Evolutionary conservation across 92 coral and sea anemone species (phyloP), one percentile per base, ranked within the genome.

Genomic region (Parazoanthus darwini): DNA sequence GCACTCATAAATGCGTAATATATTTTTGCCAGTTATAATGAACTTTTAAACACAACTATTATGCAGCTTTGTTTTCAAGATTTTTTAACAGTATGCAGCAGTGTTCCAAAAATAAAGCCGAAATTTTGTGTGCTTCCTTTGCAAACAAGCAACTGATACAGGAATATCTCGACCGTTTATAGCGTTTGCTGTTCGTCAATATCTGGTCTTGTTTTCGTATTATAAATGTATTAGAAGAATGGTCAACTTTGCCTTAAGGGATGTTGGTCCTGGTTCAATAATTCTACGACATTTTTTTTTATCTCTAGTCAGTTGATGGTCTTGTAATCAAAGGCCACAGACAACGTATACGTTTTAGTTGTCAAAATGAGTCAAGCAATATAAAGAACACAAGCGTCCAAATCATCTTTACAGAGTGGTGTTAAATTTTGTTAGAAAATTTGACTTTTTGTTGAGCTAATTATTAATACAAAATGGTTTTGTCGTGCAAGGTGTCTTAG

Each of bases 11-110:
- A 84, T 43, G 66, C 87, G 8, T 58, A 33, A 35, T 84, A 29
- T 46, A 84, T 46, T 84, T 84, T 84, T 42, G 43, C 79, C 43
- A 33, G 58, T 46, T 71, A 66, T 84, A 84, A 84, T 84, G 87
- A 15, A 84, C 77, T 84, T 71, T 84, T 84, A 84, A 84, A 72
- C 79, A 48, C 86, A 72, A 84, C 87, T 72, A 36, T 70, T 83
- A 71, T 72, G 54, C 59, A 43, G 8, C 77, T 83, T 82, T 72
- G 8, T 54, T 35, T 35, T 6, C 38, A 7, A 56, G 18, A 7
- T 23, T 36, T 26, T 10, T 15, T 15, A 46, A 46, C 8, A 63
- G 70, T 63, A 18, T 63, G n/a, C 70, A 63, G n/a, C 26, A 63
- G 6, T 63, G 70, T 63, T 4, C 26, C 70, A 1, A 54, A 54